Percentiles rank a stretch among this genome's conserved stretches.
Evolutionary conservation across 2,888 invertebrate genomes (phyloP).

Genomic region (Limenitis camilla): DNA sequence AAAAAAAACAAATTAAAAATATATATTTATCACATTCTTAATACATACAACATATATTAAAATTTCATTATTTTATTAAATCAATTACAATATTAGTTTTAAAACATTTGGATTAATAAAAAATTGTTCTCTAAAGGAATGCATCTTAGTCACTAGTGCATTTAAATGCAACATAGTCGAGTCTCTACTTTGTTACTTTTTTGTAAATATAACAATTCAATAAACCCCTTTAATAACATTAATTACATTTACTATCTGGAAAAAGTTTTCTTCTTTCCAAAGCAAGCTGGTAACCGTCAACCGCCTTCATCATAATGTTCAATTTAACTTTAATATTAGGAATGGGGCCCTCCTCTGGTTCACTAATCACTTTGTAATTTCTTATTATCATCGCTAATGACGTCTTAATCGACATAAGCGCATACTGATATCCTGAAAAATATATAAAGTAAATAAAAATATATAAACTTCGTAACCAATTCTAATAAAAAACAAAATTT

Average conservation of each 20-base stretch:
- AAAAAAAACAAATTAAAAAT: no score
- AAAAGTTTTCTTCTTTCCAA: constrained; percentile 36
- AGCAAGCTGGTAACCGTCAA: constrained; percentile 48
- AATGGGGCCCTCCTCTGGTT: constrained; percentile 35
- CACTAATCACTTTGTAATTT: constrained; percentile 41
- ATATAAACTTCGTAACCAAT: not conserved
- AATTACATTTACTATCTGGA: not conserved
- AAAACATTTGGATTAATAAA: no score
- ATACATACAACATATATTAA: no score
- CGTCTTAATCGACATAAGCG: constrained; percentile 59
- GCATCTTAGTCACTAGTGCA: no score
- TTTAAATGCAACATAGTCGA: not conserved
- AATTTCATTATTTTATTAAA: no score
- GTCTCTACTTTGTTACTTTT: not conserved
- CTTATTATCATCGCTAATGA: constrained; percentile 43
- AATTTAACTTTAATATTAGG: constrained; percentile 54
- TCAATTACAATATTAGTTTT: no score
- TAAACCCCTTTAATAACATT: not conserved
- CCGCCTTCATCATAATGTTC: constrained; percentile 63
- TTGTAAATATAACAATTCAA: not conserved
- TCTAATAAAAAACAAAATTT: not conserved
- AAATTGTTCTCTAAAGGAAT: no score
- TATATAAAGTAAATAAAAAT: not conserved
- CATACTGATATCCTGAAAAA: constrained; percentile 58
- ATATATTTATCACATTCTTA: no score